Evolutionary conservation across 1,140 invertebrate species (phyloP).

Genomic region (Battus philenor): DNA sequence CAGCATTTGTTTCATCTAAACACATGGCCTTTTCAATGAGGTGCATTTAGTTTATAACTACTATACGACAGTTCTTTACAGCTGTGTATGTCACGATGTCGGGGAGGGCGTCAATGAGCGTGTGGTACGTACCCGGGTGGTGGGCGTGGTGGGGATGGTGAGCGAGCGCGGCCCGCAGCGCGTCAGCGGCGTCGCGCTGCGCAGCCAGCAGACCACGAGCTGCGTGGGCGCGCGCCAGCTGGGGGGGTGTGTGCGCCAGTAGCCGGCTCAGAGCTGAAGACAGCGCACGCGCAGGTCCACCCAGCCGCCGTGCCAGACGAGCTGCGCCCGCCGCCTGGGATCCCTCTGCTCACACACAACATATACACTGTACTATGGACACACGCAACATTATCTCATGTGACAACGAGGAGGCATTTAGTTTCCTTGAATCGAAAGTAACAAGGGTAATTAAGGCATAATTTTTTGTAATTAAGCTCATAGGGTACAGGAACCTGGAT

Average conservation of each 20-base stretch:
- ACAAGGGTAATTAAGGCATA: too few relatives aligned
- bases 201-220: conserved; percentile 21
- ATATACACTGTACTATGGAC: background rate
- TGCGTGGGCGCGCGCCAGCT: conserved; percentile 13
- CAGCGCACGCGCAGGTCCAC: conserved; percentile 23
- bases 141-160: background rate
- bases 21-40: too few relatives aligned
- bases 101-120: background rate
- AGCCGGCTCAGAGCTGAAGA: conserved; percentile 30
- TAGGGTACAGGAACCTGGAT: too few relatives aligned
- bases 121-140: background rate
- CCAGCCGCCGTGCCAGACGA: conserved; percentile 30
- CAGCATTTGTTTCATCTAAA: too few relatives aligned
- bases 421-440: too few relatives aligned
- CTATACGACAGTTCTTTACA: too few relatives aligned
- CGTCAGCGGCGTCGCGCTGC: conserved; percentile 29
- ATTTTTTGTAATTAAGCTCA: too few relatives aligned
- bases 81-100: too few relatives aligned
- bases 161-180: conserved; percentile 21
- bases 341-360: background rate
- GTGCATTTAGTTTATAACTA: too few relatives aligned
- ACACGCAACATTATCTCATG: too few relatives aligned
- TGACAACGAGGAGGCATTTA: too few relatives aligned
- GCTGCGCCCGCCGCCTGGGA: conserved; percentile 15
- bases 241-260: conserved; percentile 24